phyloP scores from a whole-genome alignment of 2,797 vertebrate genomes.

The Micromesistius poutassou region DNA sequence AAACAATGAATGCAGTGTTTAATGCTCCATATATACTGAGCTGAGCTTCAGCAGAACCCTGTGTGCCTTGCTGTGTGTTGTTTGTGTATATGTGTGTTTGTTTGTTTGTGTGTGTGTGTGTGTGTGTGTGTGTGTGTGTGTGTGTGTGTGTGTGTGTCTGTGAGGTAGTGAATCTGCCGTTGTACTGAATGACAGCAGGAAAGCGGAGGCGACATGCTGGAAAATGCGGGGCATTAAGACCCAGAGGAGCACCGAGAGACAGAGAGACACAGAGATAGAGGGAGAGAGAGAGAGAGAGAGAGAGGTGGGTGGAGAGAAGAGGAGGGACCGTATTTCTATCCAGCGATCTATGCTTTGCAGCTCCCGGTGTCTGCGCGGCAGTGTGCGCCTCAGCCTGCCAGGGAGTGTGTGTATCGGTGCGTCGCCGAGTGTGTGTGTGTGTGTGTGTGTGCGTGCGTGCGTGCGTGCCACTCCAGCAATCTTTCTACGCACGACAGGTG shows the following conservation, averaged over 20 bases:
- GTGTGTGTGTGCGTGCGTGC: conserved; percentile 9
- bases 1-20: background rate
- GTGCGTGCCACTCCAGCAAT: conserved; percentile 52
- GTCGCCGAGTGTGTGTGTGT: conserved; percentile 29
- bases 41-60: background rate
- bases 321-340: conserved; percentile 57
- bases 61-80: background rate
- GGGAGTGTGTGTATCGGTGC: conserved; percentile 44
- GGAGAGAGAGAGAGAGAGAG: conserved; percentile 21
- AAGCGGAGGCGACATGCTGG: background rate
- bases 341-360: conserved; percentile 46
- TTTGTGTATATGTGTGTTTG: background rate
- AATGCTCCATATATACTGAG: background rate
- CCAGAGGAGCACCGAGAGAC: conserved; percentile 57
- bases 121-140: conserved; percentile 3
- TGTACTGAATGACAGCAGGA: conserved; percentile 14
- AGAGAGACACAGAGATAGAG: background rate
- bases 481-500: conserved; percentile 65
- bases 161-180: background rate
- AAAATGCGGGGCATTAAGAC: conserved; percentile 59
- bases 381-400: conserved; percentile 59
- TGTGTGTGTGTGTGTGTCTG: conserved; percentile 6
- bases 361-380: conserved; percentile 45
- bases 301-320: conserved; percentile 37
- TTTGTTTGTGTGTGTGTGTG: background rate